These are phyloP conservation scores for Lytechinus variegatus DNA, from an alignment of 35 echinoderm and acorn worm species.

Conservation along the genomic window DNA sequence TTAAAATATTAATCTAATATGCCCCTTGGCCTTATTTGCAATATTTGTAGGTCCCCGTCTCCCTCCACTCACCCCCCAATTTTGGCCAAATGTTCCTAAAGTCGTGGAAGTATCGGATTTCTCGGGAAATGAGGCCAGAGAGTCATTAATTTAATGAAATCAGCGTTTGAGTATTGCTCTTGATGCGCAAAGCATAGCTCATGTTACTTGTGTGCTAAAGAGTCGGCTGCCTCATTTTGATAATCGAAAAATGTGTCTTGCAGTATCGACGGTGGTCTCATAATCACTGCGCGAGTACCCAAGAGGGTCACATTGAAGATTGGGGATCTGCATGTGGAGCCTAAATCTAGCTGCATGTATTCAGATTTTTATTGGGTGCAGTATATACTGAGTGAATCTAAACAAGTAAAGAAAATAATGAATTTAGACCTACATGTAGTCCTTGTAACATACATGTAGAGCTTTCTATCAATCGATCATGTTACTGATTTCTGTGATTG, in stretches of 20 bases:
- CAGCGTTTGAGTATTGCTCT: conserved; percentile 28
- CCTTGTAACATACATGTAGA: too few relatives aligned
- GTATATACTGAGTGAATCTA: background rate
- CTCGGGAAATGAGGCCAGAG: conserved; percentile 16
- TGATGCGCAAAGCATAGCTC: background rate
- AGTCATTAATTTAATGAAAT: conserved; percentile 50
- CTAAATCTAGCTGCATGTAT: background rate
- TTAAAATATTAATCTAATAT: background rate
- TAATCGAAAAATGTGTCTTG: conserved; percentile 34
- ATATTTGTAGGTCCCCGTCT: background rate
- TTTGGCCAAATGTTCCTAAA: background rate
- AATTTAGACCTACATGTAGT: too few relatives aligned
- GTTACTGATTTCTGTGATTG: too few relatives aligned
- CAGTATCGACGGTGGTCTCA: background rate
- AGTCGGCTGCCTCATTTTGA: background rate
- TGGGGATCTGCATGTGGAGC: background rate
- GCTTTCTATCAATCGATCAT: too few relatives aligned
- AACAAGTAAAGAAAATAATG: background rate
- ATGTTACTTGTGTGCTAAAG: conserved; percentile 23
- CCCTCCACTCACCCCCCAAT: background rate
- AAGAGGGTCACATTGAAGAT: background rate
- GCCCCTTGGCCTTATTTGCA: background rate
- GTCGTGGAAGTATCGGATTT: background rate
- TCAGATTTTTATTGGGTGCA: background rate
- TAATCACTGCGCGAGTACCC: background rate